Conservation (phyloP, 2,113 vertebrate genomes). For the Psophia crepitans region DNA sequence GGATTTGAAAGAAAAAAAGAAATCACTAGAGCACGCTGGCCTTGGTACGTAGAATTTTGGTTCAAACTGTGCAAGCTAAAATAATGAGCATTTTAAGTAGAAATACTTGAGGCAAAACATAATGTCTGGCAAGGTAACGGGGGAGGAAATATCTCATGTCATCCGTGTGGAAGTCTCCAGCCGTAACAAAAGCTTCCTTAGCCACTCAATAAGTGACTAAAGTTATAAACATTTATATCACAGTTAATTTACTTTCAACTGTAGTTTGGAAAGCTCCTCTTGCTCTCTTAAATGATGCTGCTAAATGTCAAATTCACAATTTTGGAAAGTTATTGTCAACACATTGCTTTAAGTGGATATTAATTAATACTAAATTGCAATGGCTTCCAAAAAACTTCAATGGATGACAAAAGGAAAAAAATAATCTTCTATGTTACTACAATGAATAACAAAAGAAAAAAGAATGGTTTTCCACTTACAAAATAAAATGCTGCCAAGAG, state of each 20-base stretch:
- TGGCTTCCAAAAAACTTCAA: conserved; percentile 8
- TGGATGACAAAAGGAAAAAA: not conserved
- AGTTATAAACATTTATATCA: conserved; percentile 51
- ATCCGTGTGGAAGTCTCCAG: conserved; percentile 23
- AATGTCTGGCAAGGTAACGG: conserved; percentile 31
- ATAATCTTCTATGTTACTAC: not conserved
- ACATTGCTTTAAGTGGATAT: conserved; percentile 51
- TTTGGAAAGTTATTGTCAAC: conserved; percentile 59
- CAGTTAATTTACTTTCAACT: conserved; percentile 42
- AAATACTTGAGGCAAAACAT: conserved; percentile 17
- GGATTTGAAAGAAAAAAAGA: not conserved
- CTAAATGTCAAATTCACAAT: conserved; percentile 44
- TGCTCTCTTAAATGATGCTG: conserved; percentile 25
- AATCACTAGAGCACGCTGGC: not conserved
- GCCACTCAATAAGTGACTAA: conserved; percentile 8
- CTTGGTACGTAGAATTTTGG: not conserved
- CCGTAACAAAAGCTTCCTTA: conserved; percentile 14
- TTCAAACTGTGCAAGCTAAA: not conserved
- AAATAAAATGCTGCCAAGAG: conserved; percentile 29
- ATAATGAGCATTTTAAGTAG: conserved; percentile 5
- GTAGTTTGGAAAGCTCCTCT: conserved; percentile 33
- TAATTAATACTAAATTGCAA: conserved; percentile 60
- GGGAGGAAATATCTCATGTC: conserved; percentile 41
- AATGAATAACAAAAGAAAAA: conserved; percentile 14
- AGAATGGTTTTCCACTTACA: conserved; percentile 44